These are phyloP conservation scores for Hyperoodon ampullatus DNA, from an alignment of 2,113 vertebrate species.

Conservation along the genomic window DNA sequence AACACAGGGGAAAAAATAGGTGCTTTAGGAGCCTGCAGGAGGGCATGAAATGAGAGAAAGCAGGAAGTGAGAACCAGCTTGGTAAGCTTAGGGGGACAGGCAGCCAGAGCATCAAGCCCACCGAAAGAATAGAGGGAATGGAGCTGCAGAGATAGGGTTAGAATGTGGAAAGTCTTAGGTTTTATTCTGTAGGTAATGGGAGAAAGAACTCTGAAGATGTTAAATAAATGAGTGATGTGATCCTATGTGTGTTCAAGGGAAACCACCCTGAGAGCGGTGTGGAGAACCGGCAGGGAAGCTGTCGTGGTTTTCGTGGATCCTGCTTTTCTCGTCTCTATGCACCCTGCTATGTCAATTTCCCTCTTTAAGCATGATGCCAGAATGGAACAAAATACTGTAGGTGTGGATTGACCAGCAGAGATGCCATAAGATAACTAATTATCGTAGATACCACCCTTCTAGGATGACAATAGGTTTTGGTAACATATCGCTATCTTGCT, in stretches of 20 bases:
- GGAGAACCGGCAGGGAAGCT: neutral
- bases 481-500: neutral
- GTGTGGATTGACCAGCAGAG: neutral
- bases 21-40: neutral
- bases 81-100: neutral
- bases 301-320: accelerated
- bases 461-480: neutral
- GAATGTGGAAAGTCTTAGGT: neutral
- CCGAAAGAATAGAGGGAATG: neutral
- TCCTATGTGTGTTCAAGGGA: neutral
- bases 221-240: neutral
- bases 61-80: neutral
- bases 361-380: neutral
- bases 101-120: neutral
- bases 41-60: neutral
- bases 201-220: neutral
- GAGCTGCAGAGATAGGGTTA: neutral
- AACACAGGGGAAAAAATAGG: neutral
- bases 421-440: neutral
- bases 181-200: neutral
- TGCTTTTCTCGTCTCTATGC: neutral
- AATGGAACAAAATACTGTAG: neutral
- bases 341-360: neutral
- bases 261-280: neutral
- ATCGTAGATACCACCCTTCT: neutral